A percentile compares a stretch with the other conserved stretches of the same genome.
Conservation (phyloP, 2,797 vertebrate genomes). For the Nasua narica region DNA sequence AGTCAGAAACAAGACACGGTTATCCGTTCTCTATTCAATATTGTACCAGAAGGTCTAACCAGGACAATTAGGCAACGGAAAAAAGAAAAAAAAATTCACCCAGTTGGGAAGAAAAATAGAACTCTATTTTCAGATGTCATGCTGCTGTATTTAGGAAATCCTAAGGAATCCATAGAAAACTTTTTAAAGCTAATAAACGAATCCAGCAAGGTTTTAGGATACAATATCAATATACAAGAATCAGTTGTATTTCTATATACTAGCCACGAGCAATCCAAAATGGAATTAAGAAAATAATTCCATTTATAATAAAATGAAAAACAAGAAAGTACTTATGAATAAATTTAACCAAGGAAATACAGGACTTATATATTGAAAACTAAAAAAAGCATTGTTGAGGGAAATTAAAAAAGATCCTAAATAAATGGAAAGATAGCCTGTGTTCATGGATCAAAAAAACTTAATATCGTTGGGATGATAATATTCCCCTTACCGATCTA, state of each 20-base stretch:
- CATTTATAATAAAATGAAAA: neutral
- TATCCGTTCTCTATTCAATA: neutral
- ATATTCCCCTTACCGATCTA: neutral
- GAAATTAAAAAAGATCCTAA: neutral
- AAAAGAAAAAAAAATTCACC: neutral
- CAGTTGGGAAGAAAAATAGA: neutral
- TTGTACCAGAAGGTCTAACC: neutral
- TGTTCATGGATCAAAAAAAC: neutral
- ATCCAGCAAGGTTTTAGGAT: neutral
- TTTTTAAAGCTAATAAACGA: neutral
- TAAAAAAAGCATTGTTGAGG: neutral
- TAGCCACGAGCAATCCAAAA: neutral
- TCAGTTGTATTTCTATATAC: neutral
- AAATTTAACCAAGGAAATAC: neutral
- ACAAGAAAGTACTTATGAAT: neutral
- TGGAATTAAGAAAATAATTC: neutral
- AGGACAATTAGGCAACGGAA: neutral
- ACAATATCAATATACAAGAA: neutral
- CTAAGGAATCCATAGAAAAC: neutral
- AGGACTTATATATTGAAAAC: neutral
- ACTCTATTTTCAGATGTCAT: neutral
- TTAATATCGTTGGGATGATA: neutral
- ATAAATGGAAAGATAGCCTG: neutral
- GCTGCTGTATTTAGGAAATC: neutral
- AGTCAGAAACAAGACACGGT: neutral